phyloP scores from a whole-genome alignment of 2,888 invertebrate species.

The Phorcus lineatus region DNA sequence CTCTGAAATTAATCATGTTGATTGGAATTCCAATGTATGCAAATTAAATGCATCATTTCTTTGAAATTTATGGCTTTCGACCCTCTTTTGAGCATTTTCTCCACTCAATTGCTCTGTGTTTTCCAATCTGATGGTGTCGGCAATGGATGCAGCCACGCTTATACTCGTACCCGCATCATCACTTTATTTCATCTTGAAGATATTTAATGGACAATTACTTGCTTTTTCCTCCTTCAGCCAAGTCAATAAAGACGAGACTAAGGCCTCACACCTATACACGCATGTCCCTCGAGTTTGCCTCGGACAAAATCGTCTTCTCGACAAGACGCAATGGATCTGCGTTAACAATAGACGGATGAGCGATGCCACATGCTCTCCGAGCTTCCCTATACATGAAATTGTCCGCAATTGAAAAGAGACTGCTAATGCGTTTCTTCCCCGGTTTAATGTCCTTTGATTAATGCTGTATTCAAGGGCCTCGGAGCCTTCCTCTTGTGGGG shows the following conservation, averaged over 20 bases:
- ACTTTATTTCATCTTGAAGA: slow-evolving; percentile 7
- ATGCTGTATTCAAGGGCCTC: slow-evolving; percentile 8
- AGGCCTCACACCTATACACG: background rate
- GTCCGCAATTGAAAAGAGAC: background rate
- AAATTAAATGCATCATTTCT: slow-evolving; percentile 11
- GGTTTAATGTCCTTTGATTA: slow-evolving; percentile 20
- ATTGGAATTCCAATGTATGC: slow-evolving; percentile 10
- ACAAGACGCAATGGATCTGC: slow-evolving; percentile 11
- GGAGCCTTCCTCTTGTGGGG: background rate
- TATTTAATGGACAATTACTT: slow-evolving; percentile 11
- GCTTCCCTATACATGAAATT: background rate
- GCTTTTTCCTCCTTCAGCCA: background rate
- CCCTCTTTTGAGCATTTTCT: slow-evolving; percentile 4
- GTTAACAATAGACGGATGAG: slow-evolving; percentile 24
- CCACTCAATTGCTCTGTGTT: background rate
- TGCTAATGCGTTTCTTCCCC: background rate
- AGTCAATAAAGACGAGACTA: background rate
- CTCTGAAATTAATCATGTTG: slow-evolving; percentile 5
- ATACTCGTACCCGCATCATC: slow-evolving; percentile 1
- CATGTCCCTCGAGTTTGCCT: background rate
- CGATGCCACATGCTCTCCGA: slow-evolving; percentile 24
- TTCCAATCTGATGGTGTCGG: slow-evolving; percentile 13
- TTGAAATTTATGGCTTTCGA: slow-evolving; percentile 5
- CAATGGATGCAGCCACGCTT: background rate
- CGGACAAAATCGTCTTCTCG: slow-evolving; percentile 2